Base-by-base conservation (phyloP, 2,797 vertebrate genomes). In the Sternarchorhynchus goeldii region DNA sequence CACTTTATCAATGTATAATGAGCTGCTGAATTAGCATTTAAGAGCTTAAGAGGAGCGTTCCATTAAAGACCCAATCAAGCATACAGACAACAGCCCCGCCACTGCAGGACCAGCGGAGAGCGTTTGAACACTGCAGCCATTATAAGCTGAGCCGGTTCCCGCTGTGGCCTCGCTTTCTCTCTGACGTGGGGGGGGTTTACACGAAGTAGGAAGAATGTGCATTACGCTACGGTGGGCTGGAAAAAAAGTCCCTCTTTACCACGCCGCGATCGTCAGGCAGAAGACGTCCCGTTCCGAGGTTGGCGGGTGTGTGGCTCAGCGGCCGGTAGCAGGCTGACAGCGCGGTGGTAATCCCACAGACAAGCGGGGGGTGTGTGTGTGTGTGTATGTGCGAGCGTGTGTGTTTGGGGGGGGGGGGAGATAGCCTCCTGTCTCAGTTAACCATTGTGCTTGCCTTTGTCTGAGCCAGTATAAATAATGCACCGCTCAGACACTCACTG, bases 401-500 rank as follows among this genome's bases (percentile, higher is more conserved):
- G n/a, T n/a, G n/a, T n/a, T n/a, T n/a, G 25, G 25, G 25, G 25
- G 25, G 25, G 25, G 25, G 25, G 25, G 39, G 39, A 0, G 2
- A 6, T 1, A 4, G 34, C 34, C 34, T 36, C 34, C 6, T 36
- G 34, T 7, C 34, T 36, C 6, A 2, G 34, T 36, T 36, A 36
- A 36, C 34, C 34, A 36, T 36, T 2, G 34, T 7, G 6, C 34
- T 7, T 36, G 1, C 8, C 45, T 25, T 32, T 63, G 1, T 39
- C 8, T n/a, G 14, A 31, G 16, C 41, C 34, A 71, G 31, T 6
- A 6, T 39, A 21, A 6, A 3, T 34, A 21, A 12, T 67, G 34
- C 20, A 75, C n/a, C 41, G 17, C 12, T 78, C 50, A 50, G 56
- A 41, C 56, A 63, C 32, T 41, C 39, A 62, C 68, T 55, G 63